Percentiles rank a stretch among this genome's conserved stretches.
phyloP scores from a whole-genome alignment of 2,113 vertebrate species.

The Brachyhypopomus gauderio region DNA sequence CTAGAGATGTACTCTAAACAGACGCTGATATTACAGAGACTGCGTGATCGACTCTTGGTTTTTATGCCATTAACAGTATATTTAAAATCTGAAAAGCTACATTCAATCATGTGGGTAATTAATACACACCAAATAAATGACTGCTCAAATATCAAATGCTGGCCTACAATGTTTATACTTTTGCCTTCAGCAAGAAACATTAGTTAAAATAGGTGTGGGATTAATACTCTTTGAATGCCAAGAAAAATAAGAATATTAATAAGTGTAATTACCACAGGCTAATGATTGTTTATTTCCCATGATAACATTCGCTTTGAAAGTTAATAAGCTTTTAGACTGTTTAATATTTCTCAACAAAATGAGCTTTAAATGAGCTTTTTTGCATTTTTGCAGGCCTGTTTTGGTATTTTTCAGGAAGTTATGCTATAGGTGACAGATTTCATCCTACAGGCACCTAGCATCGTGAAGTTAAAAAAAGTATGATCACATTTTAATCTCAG shows the following conservation, averaged over 20 bases:
- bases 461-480: neutral
- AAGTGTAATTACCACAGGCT: neutral
- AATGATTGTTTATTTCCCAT: slow-evolving; percentile 25
- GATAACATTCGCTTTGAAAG: slow-evolving; percentile 23
- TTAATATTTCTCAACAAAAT: slow-evolving; percentile 13
- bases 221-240: slow-evolving; percentile 5
- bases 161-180: neutral
- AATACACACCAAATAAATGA: neutral
- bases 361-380: slow-evolving; percentile 1
- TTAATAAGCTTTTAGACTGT: slow-evolving; percentile 28
- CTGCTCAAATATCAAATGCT: neutral
- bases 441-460: neutral
- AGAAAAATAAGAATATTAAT: neutral
- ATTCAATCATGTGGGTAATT: neutral
- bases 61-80: neutral
- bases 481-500: neutral
- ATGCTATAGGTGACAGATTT: slow-evolving; percentile 3
- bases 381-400: slow-evolving; percentile 1
- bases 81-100: neutral
- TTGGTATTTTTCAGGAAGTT: neutral
- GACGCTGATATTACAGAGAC: neutral
- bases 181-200: neutral
- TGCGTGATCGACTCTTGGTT: neutral
- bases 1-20: neutral
- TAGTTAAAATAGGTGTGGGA: neutral